These are phyloP conservation scores for Thaleichthys pacificus DNA, from an alignment of 2,797 vertebrate genomes.

Conservation along the genomic window DNA sequence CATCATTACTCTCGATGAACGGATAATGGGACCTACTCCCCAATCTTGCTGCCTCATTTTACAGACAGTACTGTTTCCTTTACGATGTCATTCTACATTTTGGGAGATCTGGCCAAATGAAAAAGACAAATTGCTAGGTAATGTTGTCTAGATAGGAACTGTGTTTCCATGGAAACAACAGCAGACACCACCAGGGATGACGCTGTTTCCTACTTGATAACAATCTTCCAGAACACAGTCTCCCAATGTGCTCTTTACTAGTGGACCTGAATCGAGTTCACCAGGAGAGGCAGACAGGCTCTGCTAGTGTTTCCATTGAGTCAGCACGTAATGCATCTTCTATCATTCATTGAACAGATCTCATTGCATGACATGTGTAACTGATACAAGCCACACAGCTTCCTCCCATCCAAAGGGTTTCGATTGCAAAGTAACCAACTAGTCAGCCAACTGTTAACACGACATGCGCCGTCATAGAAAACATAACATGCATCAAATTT, in stretches of 20 bases:
- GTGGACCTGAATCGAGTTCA: background rate
- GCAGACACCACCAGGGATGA: conserved; percentile 8
- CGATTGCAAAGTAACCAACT: background rate
- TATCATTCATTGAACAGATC: background rate
- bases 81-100: background rate
- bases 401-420: background rate
- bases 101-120: background rate
- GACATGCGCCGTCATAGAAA: background rate
- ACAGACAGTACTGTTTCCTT: too few species aligned
- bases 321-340: background rate
- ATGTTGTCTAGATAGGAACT: background rate
- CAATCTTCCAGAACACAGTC: background rate
- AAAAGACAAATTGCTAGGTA: background rate
- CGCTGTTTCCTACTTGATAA: background rate
- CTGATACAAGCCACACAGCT: background rate
- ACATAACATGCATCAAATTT: background rate
- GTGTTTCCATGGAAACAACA: conserved; percentile 39
- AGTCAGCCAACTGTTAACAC: too few species aligned
- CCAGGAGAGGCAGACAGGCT: background rate
- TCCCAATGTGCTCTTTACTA: background rate
- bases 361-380: background rate
- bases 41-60: too few species aligned
- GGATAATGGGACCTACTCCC: too few species aligned
- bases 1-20: too few species aligned
- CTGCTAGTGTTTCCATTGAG: too few species aligned